phyloP scores from a whole-genome alignment of 2,113 vertebrate genomes.

The Eretmochelys imbricata region DNA sequence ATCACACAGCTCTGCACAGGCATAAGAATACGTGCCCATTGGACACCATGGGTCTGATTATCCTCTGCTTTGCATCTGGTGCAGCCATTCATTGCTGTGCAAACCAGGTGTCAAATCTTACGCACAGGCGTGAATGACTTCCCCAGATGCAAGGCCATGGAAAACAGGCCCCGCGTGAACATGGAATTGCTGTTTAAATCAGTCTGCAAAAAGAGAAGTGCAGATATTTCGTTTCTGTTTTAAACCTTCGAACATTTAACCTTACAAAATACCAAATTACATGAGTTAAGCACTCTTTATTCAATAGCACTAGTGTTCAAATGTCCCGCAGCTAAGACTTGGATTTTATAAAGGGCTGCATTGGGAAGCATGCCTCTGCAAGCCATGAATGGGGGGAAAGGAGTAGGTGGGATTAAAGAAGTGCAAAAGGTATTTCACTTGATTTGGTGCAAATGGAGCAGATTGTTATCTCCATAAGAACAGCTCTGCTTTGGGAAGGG shows the following conservation, averaged over 20 bases:
- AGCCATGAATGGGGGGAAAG: not conserved
- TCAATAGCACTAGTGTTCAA: not conserved
- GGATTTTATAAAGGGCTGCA: not conserved
- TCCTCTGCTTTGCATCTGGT: not conserved
- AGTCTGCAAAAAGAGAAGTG: not conserved
- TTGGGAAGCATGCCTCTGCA: fast-evolving
- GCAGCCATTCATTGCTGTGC: conserved; percentile 2
- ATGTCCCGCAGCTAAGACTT: not conserved
- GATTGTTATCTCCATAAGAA: not conserved
- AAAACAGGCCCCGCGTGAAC: fast-evolving
- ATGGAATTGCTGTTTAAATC: not conserved
- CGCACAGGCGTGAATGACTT: not conserved
- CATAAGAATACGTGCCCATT: not conserved
- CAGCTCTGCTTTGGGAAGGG: not conserved
- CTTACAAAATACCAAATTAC: not conserved
- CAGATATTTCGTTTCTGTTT: not conserved
- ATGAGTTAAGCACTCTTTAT: not conserved
- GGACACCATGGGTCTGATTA: not conserved
- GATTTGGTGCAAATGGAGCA: not conserved
- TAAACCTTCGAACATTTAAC: not conserved
- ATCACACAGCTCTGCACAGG: not conserved
- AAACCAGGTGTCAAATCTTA: not conserved
- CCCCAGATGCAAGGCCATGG: not conserved
- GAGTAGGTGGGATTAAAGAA: not conserved
- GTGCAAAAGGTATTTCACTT: not conserved